Evolutionary conservation across 2,797 vertebrate species (phyloP), one percentile per base, ranked within the genome.

Genomic region (Poeciliopsis gracilis): DNA sequence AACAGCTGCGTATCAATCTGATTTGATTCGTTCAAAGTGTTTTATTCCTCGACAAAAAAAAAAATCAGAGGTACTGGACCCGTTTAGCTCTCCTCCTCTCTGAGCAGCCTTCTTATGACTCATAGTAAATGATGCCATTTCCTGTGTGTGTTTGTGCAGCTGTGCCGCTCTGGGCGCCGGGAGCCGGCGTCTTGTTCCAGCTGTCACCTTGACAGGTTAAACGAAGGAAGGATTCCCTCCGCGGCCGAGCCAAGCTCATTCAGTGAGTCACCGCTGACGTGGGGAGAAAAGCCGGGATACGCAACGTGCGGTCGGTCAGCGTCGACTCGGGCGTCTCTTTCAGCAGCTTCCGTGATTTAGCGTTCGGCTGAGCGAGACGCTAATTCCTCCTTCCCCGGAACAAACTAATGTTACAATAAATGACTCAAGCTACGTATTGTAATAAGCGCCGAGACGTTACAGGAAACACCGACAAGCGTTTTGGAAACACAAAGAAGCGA

Each of bases 141-240:
- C 90, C 92, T 92, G 45, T 91, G 84, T 87, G 86, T 94, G 81
- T 93, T 93, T 93, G 79, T 82, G 84, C 91, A 93, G 93, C 89
- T 92, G 90, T 81, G 76, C 75, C 33, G 5, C 76, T 73, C 81
- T 28, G 76, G 82, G 61, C 84, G 49, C 76, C 81, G 78, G 86
- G 86, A 85, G 75, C 75, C 0, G 6, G 75, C 59, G 45, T 73
- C 81, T 83, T 72, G 72, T 73, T 85, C 72, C 73, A 72, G 2
- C 80, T n/a, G 36, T 88, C 78, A 78, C 76, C 77, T 82, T 51
- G 41, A 81, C 63, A 61, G 57, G 55, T 75, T 28, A 45, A 81
- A 55, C 25, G 43, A 69, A 45, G 67, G 25, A 45, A 70, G 41
- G 67, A 43, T 69, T 59, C 71, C 82, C 55, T 76, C 43, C 16